Conservation (phyloP, 2,888 invertebrate genomes). For the Tetrapedia diversipes region DNA sequence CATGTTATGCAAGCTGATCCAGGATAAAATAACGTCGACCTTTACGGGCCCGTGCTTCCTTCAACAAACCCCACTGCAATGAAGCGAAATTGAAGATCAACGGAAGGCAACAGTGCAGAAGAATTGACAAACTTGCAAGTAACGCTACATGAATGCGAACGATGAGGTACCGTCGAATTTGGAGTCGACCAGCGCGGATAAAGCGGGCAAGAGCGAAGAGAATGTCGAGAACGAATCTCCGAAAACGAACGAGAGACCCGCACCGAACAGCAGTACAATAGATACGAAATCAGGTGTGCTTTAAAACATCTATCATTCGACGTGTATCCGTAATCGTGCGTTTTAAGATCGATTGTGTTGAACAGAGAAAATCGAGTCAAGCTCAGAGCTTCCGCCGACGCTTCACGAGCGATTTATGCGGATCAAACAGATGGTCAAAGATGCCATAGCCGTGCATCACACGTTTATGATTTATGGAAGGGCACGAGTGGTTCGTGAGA, state of each 20-base stretch:
- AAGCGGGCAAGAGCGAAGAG: constrained; percentile 59
- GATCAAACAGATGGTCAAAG: constrained; percentile 77
- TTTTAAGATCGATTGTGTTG: neutral
- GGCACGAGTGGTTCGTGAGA: constrained; percentile 78
- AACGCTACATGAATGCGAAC: constrained; percentile 73
- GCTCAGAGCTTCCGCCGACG: constrained; percentile 67
- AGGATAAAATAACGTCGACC: constrained; percentile 53
- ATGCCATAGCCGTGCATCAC: constrained; percentile 75
- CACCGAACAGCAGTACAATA: constrained; percentile 6
- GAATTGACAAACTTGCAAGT: constrained; percentile 29
- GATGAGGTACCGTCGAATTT: constrained; percentile 64
- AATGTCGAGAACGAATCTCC: constrained; percentile 27
- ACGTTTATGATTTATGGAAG: constrained; percentile 81
- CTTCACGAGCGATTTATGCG: constrained; percentile 76
- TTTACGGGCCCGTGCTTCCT: constrained; percentile 28
- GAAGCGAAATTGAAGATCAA: constrained; percentile 60
- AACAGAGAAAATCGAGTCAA: constrained; percentile 21
- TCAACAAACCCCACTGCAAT: constrained; percentile 47
- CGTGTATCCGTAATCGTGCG: too few relatives aligned
- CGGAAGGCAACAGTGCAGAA: constrained; percentile 35
- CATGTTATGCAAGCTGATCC: constrained; percentile 50
- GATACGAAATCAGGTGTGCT: constrained; percentile 48
- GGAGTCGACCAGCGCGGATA: constrained; percentile 54
- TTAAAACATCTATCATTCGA: neutral
- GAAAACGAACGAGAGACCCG: constrained; percentile 12